phyloP scores from a whole-genome alignment of 2,113 vertebrate genomes.

The Hipposideros armiger region DNA sequence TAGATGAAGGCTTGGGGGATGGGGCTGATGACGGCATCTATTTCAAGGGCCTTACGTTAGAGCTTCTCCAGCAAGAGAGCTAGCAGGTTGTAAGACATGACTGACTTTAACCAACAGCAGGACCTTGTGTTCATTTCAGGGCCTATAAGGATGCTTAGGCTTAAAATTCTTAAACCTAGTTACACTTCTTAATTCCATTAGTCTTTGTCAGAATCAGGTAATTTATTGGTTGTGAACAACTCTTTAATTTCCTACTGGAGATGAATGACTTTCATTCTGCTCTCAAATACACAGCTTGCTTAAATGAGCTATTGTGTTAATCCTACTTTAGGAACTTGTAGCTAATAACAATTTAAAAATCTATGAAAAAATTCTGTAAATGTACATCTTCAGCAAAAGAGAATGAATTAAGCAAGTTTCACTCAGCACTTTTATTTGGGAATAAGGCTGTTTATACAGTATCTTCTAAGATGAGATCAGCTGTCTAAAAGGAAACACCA shows the following conservation, averaged over 20 bases:
- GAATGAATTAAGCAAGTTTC: slow-evolving; percentile 82
- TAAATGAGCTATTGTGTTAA: slow-evolving; percentile 35
- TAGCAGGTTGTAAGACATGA: slow-evolving; percentile 84
- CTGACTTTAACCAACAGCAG: slow-evolving; percentile 80
- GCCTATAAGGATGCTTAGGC: slow-evolving; percentile 64
- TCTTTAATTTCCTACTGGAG: slow-evolving; percentile 48
- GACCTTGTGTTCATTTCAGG: slow-evolving; percentile 37
- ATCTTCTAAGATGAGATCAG: slow-evolving; percentile 85
- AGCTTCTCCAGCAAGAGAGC: slow-evolving; percentile 87
- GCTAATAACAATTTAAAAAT: slow-evolving; percentile 19
- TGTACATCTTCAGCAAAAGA: slow-evolving; percentile 79
- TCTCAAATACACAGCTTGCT: slow-evolving; percentile 49
- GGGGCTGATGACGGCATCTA: slow-evolving; percentile 91
- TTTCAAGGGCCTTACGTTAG: slow-evolving; percentile 91
- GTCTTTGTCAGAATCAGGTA: slow-evolving; percentile 53
- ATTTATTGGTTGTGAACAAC: slow-evolving; percentile 48
- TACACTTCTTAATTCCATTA: slow-evolving; percentile 69
- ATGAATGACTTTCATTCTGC: slow-evolving; percentile 17
- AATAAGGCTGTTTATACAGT: slow-evolving; percentile 82
- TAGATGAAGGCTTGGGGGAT: slow-evolving; percentile 84
- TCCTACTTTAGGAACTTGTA: slow-evolving; percentile 8
- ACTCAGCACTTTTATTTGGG: slow-evolving; percentile 83
- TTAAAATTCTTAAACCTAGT: slow-evolving; percentile 45
- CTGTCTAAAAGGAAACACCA: slow-evolving; percentile 88
- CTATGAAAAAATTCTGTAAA: slow-evolving; percentile 81